Evolutionary conservation across 1,140 invertebrate species (phyloP).

Genomic region (Drosophila pseudoananassae): DNA sequence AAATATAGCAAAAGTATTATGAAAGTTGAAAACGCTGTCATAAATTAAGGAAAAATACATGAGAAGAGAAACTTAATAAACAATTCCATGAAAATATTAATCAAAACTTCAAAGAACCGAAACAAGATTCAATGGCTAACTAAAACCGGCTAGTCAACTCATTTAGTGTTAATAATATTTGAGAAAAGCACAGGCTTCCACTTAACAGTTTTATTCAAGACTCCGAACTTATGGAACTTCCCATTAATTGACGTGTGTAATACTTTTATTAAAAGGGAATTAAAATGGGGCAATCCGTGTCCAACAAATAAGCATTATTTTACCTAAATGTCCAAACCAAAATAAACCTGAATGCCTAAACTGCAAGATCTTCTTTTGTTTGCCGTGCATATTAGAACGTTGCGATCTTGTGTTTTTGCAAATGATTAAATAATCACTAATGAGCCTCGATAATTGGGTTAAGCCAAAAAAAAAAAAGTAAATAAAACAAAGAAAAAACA

Average conservation of each 20-base stretch:
- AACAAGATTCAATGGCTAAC: constrained; percentile 13
- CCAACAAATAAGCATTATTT: background rate
- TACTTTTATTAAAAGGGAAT: background rate
- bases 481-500: constrained; percentile 38
- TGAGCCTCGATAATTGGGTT: constrained; percentile 74
- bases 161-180: background rate
- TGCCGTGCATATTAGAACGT: constrained; percentile 59
- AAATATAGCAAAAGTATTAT: background rate
- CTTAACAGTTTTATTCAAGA: background rate
- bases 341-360: too few species aligned
- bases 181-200: constrained; percentile 9
- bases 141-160: constrained; percentile 12
- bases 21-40: background rate
- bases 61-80: background rate
- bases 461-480: constrained; percentile 52
- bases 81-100: constrained; percentile 9
- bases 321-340: too few species aligned
- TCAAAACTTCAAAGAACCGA: constrained; percentile 25
- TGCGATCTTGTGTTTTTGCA: constrained; percentile 43
- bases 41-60: background rate
- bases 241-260: background rate
- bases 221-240: background rate
- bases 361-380: constrained; percentile 52
- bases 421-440: constrained; percentile 78
- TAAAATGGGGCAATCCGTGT: background rate